Percentiles rank a stretch among this genome's conserved stretches.
Conservation (phyloP, 2,113 vertebrate species). For the Nothocercus julius region DNA sequence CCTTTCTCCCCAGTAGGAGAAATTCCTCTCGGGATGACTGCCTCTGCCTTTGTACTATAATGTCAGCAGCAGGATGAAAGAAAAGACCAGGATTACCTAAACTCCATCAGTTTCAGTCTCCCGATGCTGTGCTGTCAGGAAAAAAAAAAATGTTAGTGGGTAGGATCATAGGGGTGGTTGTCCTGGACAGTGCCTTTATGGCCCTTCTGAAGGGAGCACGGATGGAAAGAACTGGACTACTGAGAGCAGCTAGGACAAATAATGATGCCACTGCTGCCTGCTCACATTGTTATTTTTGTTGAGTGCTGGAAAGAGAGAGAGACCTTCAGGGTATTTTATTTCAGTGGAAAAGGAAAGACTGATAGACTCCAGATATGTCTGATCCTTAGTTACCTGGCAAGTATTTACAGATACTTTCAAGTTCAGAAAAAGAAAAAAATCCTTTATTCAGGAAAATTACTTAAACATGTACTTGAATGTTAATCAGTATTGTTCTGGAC, state of each 20-base stretch:
- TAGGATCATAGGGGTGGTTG: background rate
- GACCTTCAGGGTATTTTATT: background rate
- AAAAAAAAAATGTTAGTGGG: background rate
- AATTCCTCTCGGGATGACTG: background rate
- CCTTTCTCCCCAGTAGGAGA: background rate
- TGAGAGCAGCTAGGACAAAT: background rate
- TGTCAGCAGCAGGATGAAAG: background rate
- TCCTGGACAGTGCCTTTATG: background rate
- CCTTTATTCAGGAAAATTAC: background rate
- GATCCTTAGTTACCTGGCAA: background rate
- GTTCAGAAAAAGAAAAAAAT: background rate
- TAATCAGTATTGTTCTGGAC: background rate
- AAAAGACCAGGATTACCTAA: background rate
- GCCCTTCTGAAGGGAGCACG: background rate
- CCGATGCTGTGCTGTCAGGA: background rate
- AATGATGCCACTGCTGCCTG: background rate
- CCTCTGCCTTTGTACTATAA: background rate
- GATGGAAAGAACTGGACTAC: background rate
- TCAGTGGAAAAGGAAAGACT: background rate
- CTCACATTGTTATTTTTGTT: background rate
- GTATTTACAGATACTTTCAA: background rate
- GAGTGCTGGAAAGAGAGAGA: background rate
- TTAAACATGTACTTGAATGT: background rate
- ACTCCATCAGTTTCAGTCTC: background rate
- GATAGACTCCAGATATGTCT: background rate